Base-by-base conservation (phyloP, 2,797 vertebrate species). In the Melanotaenia pygmaea region DNA sequence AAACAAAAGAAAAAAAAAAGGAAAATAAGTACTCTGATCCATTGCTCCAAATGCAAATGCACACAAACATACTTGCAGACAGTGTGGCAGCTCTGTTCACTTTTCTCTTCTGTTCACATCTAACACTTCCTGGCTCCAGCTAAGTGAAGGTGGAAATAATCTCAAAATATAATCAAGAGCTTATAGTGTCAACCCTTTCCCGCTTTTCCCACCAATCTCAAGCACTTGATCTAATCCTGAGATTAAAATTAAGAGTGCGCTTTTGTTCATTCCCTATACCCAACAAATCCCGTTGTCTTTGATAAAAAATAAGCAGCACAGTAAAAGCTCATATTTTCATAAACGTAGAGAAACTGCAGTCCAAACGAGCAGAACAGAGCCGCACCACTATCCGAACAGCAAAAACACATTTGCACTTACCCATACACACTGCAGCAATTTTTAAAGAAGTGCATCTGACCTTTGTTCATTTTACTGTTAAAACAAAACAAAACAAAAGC, bases 361-460 rank as follows among this genome's bases (percentile, higher is more conserved):
- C 70, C 65, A 72, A 66, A 65, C 5, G 45, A n/a, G 45, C 45
- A 70, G 64, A 71, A 67, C 72, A 65, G 69, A 86, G 77, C 72
- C 65, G 84, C 72, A 56, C 69, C 64, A 50, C 34, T 75, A 76
- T 86, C 76, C 59, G 77, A 82, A 64, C 12, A 74, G 80, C 65
- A 72, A 13, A 71, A 66, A 47, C 22, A 70, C 60, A 54, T 59
- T 64, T 80, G 73, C n/a, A 70, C 71, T 1, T 4, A 58, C 71
- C 59, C 59, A 82, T 4, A 76, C 70, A 79, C 84, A 64, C 82
- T 69, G 86, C 88, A 89, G 86, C 83, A 80, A 74, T 61, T 63
- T 76, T 67, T 74, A 85, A 71, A 88, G 72, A 89, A 85, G 86
- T 84, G 87, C 86, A 86, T 88, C 84, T 85, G 74, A 87, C 74